Conservation (phyloP, 2,113 vertebrate genomes). For the Psophia crepitans region DNA sequence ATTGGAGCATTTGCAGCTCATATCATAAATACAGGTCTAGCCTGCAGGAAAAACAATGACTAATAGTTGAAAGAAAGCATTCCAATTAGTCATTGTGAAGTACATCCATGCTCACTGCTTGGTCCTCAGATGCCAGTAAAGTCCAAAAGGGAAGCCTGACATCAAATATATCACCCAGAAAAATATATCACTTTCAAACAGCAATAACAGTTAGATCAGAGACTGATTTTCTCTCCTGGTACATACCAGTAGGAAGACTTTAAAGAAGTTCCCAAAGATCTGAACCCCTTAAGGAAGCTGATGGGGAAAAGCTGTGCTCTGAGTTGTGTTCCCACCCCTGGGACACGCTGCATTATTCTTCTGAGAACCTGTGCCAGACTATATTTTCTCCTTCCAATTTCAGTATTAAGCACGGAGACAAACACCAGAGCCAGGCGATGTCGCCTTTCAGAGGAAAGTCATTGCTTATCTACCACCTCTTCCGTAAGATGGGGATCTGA, state of each 20-base stretch:
- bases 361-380: background rate
- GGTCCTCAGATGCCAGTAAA: background rate
- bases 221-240: background rate
- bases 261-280: background rate
- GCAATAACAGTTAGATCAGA: background rate
- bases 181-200: background rate
- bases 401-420: background rate
- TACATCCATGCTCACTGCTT: background rate
- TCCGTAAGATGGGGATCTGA: background rate
- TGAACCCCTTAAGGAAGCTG: background rate
- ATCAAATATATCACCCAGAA: constrained; percentile 14
- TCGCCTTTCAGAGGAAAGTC: background rate
- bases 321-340: background rate
- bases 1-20: constrained; percentile 14
- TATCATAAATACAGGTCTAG: constrained; percentile 12
- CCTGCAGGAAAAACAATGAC: constrained; percentile 59
- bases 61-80: constrained; percentile 25
- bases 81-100: constrained; percentile 42
- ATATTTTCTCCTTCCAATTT: background rate
- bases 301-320: background rate
- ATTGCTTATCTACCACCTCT: background rate
- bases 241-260: background rate
- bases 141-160: background rate
- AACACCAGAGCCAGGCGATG: background rate
- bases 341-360: background rate